Base-by-base conservation (phyloP, 2,888 invertebrate species). In the Synanthedon vespiformis region DNA sequence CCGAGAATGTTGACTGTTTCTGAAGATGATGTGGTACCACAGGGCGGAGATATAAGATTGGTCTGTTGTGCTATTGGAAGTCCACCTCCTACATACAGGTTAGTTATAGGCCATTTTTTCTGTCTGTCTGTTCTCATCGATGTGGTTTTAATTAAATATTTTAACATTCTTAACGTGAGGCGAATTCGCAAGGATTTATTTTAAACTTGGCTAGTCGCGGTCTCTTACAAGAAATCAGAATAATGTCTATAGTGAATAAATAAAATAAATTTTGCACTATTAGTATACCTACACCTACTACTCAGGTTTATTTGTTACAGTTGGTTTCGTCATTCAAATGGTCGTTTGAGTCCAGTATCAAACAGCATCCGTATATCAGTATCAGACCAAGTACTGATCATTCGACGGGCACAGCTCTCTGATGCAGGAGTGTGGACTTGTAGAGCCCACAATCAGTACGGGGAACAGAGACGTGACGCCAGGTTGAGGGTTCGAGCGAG, bases 391-490 rank as follows among this genome's bases (percentile, higher is more conserved):
- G 89, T 93, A 57, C 89, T 94, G 61, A 88, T 91, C 60, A 90
- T 94, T 56, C 83, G 90, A 8, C 88, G 92, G 13, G 90, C 92
- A 27, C 90, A 90, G 64, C 80, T 89, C 1, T 86, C 89, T 22
- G 94, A 94, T 72, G 89, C 89, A 2, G 94, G 94, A 4, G 83
- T 89, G 53, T 94, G 94, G 89, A 90, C 91, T 41, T 94, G 94
- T 73, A 88, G 92, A 48, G 93, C 92, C 10, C 91, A 90, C 71
- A 95, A 94, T 77, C 89, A 90, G 67, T 90, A 91, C 59, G 94
- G 94, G 1, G 92, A 92, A 67, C 92, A 92, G 73, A 79, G 92
- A 41, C 82, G 91, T 18, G 91, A 92, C 61, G 89, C 92, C 3
- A 81, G 89, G 54, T 81, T 94, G 22, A 85, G 88, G 16, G 92